Conservation (phyloP, 2,888 invertebrate genomes). For the Atethmia centrago region DNA sequence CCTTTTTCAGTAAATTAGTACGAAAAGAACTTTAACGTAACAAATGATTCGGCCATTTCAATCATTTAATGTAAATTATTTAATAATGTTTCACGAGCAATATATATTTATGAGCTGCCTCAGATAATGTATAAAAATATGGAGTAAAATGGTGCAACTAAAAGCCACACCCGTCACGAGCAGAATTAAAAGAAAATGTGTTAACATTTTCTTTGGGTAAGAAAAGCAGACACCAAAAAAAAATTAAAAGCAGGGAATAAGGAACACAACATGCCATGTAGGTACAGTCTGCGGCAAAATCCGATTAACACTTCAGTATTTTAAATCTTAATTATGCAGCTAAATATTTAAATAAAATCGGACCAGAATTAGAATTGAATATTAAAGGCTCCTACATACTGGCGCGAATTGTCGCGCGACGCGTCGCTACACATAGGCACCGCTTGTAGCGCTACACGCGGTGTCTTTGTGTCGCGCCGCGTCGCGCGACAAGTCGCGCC, state of each 20-base stretch:
- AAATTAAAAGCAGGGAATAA: neutral
- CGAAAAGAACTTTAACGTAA: slow-evolving; percentile 21
- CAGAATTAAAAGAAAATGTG: slow-evolving; percentile 9
- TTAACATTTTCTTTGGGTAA: neutral
- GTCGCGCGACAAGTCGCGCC: too few relatives aligned
- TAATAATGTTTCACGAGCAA: slow-evolving; percentile 20
- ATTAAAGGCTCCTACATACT: too few relatives aligned
- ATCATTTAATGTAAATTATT: slow-evolving; percentile 46
- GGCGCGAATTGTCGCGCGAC: too few relatives aligned
- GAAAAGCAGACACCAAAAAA: neutral
- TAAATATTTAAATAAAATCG: neutral
- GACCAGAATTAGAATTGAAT: neutral
- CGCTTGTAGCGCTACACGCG: too few relatives aligned
- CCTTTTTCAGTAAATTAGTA: slow-evolving; percentile 10
- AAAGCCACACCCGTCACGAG: slow-evolving; percentile 3
- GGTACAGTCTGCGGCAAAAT: neutral
- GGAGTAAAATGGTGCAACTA: slow-evolving; percentile 3
- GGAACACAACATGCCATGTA: neutral
- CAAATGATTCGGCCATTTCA: slow-evolving; percentile 38
- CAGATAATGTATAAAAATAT: slow-evolving; percentile 10
- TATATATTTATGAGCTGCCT: slow-evolving; percentile 30
- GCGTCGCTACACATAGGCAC: too few relatives aligned
- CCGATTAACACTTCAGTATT: neutral
- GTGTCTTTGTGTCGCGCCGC: too few relatives aligned
- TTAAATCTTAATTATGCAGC: too few relatives aligned